Evolutionary conservation across 2,888 invertebrate species (phyloP), one percentile per base, ranked within the genome.

Genomic region (Thalpophila matura): DNA sequence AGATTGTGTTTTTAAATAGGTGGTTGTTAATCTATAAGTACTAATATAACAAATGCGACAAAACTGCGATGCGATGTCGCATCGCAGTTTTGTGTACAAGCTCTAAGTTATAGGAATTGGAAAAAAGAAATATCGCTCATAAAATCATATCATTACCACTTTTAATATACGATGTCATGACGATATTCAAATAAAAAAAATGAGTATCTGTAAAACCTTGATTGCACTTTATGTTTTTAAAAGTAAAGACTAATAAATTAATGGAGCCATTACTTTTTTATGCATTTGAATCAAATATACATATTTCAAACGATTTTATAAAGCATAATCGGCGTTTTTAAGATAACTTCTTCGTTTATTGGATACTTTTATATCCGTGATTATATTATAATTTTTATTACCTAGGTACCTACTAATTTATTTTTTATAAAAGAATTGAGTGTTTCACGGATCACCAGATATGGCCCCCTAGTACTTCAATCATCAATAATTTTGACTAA

Each of bases 251-350:
- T 47, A 42, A 62, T 60, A 67, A 59, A 70, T 59, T 51, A 56
- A 61, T 58, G 2, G n/a, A 37, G 47, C 33, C 35, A 71, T 75
- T 55, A 75, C 27, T 18, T 57, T 75, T 70, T 60, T 60, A 74
- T 38, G 55, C 74, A 6, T 59, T 70, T 4, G 49, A 66, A 49
- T 77, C 45, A 58, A 53, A 59, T n/a, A 46, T 45, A 43, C 27
- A 43, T 55, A 74, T 53, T 63, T 74, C 40, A 63, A 49, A 63
- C 20, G 45, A 60, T 54, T 67, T 74, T 58, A 73, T 55, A 43
- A 54, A 27, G 40, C 43, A 12, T 33, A 40, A 31, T 53, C 53
- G 16, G 29, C 14, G 14, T 50, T 57, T 71, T 43, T 10, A 33
- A 56, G 18, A 18, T 49, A 31, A 7, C 35, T 38, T 54, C 12